A percentile compares a stretch with the other conserved stretches of the same genome.
phyloP scores from a whole-genome alignment of 2,797 vertebrate genomes.

The Orientallactaga sibirica region DNA sequence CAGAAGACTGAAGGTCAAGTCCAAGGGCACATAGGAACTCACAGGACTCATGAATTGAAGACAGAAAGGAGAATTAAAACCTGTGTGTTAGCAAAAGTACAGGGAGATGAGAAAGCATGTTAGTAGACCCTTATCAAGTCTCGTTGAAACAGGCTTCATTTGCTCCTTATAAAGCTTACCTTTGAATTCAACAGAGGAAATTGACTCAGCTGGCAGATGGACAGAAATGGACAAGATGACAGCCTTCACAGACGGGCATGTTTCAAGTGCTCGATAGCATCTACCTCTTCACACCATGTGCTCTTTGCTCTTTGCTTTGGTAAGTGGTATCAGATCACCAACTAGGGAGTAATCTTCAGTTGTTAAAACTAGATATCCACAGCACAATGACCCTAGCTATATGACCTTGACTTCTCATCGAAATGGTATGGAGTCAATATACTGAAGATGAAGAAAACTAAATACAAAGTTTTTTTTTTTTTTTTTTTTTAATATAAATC shows the following conservation, averaged over 20 bases:
- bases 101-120: background rate
- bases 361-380: background rate
- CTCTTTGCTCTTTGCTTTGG: background rate
- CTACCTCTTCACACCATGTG: background rate
- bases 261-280: background rate
- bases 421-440: background rate
- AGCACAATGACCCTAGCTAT: background rate
- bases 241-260: background rate
- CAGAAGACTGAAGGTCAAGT: conserved; percentile 23
- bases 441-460: background rate
- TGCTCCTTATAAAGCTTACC: background rate
- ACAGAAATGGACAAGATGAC: background rate
- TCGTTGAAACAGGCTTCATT: background rate
- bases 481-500: too few relatives aligned
- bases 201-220: background rate
- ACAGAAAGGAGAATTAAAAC: background rate
- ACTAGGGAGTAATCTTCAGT: background rate
- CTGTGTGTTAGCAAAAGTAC: background rate
- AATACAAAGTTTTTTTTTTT: too few relatives aligned
- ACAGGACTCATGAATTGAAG: conserved; percentile 17
- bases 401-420: background rate
- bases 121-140: background rate
- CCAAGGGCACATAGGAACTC: conserved; percentile 20
- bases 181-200: background rate
- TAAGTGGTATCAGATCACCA: background rate